Evolutionary conservation across 2,888 invertebrate genomes (phyloP).

Genomic region (Acleris cristana): DNA sequence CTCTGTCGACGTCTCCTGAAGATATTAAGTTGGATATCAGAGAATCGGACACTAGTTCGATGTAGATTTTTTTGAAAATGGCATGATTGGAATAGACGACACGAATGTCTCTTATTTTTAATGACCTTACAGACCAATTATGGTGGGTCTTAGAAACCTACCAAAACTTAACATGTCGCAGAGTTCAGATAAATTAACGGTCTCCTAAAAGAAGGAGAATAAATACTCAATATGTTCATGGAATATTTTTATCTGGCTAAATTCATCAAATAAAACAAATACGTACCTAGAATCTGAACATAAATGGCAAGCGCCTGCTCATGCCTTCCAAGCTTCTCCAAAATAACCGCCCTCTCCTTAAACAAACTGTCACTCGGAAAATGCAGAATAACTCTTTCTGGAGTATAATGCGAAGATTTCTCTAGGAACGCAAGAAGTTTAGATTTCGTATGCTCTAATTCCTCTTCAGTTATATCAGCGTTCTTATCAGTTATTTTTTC

Average conservation of each 20-base stretch:
- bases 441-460: constrained; percentile 69
- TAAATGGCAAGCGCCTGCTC: constrained; percentile 97
- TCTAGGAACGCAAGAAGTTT: constrained; percentile 91
- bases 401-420: constrained; percentile 91
- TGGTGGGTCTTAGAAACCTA: too few species aligned
- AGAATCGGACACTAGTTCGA: too few species aligned
- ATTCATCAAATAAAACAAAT: too few species aligned
- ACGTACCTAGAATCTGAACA: constrained; percentile 89
- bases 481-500: constrained; percentile 85
- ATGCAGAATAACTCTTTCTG: constrained; percentile 93
- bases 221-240: too few species aligned
- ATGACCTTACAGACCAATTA: too few species aligned
- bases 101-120: too few species aligned
- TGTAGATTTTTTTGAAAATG: too few species aligned
- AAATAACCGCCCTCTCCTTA: constrained; percentile 97
- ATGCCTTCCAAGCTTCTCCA: constrained; percentile 95
- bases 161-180: not conserved
- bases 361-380: constrained; percentile 93
- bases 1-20: constrained; percentile 90
- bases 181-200: too few species aligned
- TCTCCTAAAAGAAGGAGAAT: too few species aligned
- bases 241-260: too few species aligned
- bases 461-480: constrained; percentile 63
- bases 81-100: too few species aligned
- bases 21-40: not conserved